These are phyloP conservation scores for Limnephilus lunatus DNA, from an alignment of 2,888 invertebrate genomes.

Conservation along the genomic window DNA sequence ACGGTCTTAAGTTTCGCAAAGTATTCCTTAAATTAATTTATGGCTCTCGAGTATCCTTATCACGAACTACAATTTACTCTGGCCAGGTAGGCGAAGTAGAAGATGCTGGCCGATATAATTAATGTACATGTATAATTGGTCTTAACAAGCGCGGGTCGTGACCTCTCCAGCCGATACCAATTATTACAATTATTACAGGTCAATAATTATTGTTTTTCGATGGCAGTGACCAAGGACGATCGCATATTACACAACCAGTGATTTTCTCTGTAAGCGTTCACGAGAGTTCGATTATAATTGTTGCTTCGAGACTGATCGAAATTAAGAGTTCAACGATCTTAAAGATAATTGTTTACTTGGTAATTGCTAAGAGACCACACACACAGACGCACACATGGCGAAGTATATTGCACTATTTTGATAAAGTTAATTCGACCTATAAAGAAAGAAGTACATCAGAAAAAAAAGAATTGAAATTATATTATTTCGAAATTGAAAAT, in stretches of 20 bases:
- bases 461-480: no score
- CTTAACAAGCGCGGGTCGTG: constrained; percentile 52
- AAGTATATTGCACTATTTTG: background rate
- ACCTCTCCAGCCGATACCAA: constrained; percentile 29
- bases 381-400: background rate
- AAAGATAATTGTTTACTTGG: background rate
- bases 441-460: no score
- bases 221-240: background rate
- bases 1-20: background rate
- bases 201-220: constrained; percentile 32
- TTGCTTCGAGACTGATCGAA: background rate
- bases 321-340: background rate
- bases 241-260: background rate
- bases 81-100: background rate
- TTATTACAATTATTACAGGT: constrained; percentile 6
- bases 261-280: background rate
- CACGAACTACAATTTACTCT: background rate
- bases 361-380: background rate
- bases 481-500: no score
- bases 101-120: constrained; percentile 46
- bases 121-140: constrained; percentile 42
- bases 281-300: background rate
- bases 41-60: background rate
- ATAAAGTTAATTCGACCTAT: no score
- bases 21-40: constrained; percentile 11